phyloP scores from a whole-genome alignment of 1,140 invertebrate genomes.

The Danaus melanippus region DNA sequence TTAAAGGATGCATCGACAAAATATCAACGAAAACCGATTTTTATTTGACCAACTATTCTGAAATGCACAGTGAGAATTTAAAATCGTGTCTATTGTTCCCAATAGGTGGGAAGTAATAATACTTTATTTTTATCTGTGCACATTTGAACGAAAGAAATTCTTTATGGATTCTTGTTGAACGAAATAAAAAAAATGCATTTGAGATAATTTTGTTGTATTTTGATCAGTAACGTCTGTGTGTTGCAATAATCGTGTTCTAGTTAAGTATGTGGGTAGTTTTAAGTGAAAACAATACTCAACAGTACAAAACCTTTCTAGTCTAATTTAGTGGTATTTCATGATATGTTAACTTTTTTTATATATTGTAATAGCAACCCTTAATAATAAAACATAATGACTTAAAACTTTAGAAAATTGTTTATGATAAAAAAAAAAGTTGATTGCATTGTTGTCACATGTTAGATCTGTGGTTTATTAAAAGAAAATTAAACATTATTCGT shows the following conservation, averaged over 20 bases:
- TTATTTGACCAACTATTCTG: constrained; percentile 48
- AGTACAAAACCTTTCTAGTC: constrained; percentile 66
- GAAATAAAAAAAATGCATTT: too few species aligned
- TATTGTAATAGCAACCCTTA: too few species aligned
- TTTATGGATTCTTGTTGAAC: too few species aligned
- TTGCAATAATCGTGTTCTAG: too few species aligned
- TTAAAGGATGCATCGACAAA: constrained; percentile 66
- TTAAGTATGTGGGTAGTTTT: constrained; percentile 11
- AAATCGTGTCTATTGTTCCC: constrained; percentile 65
- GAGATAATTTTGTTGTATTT: too few species aligned
- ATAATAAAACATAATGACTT: too few species aligned
- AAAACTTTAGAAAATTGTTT: too few species aligned
- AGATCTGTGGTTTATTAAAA: constrained; percentile 27
- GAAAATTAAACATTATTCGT: constrained; percentile 64
- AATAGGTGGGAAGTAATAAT: neutral
- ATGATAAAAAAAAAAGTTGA: too few species aligned
- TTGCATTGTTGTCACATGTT: too few species aligned
- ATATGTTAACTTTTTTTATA: constrained; percentile 11
- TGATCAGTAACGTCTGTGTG: too few species aligned
- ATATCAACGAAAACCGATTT: constrained; percentile 46
- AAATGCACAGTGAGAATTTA: constrained; percentile 66
- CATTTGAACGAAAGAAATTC: too few species aligned
- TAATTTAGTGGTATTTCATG: constrained; percentile 19
- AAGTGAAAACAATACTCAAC: constrained; percentile 40
- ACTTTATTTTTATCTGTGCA: too few species aligned